These are phyloP conservation scores for Tiliacea citrago DNA, from an alignment of 2,888 invertebrate genomes.

Conservation along the genomic window DNA sequence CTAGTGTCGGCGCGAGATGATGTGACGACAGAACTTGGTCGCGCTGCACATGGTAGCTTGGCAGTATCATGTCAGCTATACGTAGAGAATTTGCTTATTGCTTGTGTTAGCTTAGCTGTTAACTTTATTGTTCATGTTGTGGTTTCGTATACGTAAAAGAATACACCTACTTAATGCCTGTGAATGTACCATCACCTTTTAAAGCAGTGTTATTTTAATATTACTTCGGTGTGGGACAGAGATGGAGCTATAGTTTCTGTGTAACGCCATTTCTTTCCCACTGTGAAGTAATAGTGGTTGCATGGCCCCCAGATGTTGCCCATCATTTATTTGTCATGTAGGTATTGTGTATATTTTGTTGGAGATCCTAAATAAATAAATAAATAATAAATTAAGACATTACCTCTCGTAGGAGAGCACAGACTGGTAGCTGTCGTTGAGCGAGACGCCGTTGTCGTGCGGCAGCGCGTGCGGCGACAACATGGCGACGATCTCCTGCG, in stretches of 20 bases:
- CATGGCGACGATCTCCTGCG: conserved; percentile 96
- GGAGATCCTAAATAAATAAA: not conserved
- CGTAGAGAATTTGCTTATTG: not conserved
- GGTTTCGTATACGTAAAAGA: not conserved
- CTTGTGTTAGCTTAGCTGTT: not conserved
- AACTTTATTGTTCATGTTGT: not conserved
- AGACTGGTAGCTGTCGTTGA: conserved; percentile 91
- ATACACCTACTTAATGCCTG: not conserved
- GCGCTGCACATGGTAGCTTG: not conserved
- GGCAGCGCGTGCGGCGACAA: conserved; percentile 92
- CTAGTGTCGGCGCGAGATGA: not conserved
- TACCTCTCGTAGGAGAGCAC: conserved; percentile 90
- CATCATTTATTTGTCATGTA: not conserved
- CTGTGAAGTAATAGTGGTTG: too few relatives aligned
- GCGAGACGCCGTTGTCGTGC: conserved; percentile 88
- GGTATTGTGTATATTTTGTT: not conserved
- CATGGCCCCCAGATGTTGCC: not conserved
- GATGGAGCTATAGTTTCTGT: too few relatives aligned
- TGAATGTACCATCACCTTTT: too few relatives aligned
- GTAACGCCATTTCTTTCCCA: too few relatives aligned
- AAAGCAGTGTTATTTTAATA: too few relatives aligned
- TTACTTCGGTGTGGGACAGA: too few relatives aligned
- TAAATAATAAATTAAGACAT: not conserved
- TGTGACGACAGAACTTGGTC: not conserved
- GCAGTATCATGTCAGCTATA: not conserved